phyloP scores from a whole-genome alignment of 2,113 vertebrate genomes.

The Passer domesticus region DNA sequence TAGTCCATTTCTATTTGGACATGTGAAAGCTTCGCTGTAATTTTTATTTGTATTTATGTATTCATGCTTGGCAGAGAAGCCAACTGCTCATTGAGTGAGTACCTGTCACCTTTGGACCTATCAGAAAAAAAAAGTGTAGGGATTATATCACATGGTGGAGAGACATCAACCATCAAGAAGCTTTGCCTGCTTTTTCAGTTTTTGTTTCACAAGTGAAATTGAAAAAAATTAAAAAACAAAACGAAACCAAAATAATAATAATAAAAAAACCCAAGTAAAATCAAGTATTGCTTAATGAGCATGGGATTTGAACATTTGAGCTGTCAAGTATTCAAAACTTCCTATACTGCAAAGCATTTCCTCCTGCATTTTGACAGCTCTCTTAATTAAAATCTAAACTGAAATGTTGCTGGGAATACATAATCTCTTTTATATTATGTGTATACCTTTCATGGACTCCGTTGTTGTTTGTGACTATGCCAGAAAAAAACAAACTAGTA shows the following conservation, averaged over 20 bases:
- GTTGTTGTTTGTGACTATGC: background rate
- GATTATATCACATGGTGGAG: background rate
- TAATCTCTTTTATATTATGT: background rate
- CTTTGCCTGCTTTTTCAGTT: background rate
- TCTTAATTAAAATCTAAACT: background rate
- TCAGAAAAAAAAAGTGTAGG: background rate
- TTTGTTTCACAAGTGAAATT: background rate
- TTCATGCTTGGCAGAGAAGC: background rate
- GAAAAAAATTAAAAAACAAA: background rate
- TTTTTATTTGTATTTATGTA: background rate
- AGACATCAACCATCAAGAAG: background rate
- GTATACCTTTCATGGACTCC: background rate
- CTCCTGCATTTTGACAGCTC: background rate
- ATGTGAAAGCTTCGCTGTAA: background rate
- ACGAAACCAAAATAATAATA: background rate
- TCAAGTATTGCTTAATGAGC: background rate
- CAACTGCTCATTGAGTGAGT: background rate
- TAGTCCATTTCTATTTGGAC: background rate
- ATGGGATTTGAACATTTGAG: background rate
- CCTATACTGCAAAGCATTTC: background rate
- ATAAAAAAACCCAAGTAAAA: background rate
- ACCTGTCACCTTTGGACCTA: background rate
- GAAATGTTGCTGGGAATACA: background rate
- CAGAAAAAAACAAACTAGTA: background rate
- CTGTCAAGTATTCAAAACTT: background rate